A percentile compares a stretch with the other conserved stretches of the same genome.
Evolutionary conservation across 1,140 invertebrate species (phyloP).

Genomic region (Cylas formicarius): DNA sequence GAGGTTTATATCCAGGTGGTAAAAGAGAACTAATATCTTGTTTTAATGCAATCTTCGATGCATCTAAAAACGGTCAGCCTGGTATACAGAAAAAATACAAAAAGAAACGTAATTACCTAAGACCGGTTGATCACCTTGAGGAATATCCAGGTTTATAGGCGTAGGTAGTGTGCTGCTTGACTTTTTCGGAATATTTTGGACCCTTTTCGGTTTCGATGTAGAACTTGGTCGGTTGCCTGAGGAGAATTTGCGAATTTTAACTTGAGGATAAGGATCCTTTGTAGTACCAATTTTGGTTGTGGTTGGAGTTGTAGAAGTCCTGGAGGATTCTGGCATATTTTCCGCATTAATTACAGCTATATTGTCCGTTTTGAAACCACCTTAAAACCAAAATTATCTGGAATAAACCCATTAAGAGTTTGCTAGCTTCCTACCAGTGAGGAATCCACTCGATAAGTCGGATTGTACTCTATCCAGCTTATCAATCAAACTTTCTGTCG

Average conservation of each 20-base stretch:
- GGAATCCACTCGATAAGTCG: slow-evolving; percentile 66
- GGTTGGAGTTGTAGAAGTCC: slow-evolving; percentile 19
- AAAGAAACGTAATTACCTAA: no score
- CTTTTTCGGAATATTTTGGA: no score
- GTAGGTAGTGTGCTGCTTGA: no score
- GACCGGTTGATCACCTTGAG: no score
- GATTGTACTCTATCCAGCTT: slow-evolving; percentile 77
- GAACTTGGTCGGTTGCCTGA: slow-evolving; percentile 48
- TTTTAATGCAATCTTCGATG: no score
- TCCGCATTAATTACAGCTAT: slow-evolving; percentile 52
- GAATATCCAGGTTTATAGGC: no score
- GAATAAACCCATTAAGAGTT: slow-evolving; percentile 39
- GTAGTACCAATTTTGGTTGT: slow-evolving; percentile 3
- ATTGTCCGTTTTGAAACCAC: slow-evolving; percentile 43
- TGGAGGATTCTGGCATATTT: slow-evolving; percentile 48
- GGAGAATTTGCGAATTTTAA: slow-evolving; percentile 58
- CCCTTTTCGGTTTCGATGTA: slow-evolving; percentile 35
- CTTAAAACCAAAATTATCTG: slow-evolving; percentile 9
- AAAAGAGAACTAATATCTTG: slow-evolving; percentile 37
- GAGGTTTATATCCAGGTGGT: slow-evolving; percentile 39
- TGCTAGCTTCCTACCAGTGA: slow-evolving; percentile 48
- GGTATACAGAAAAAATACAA: no score
- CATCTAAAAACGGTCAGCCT: no score
- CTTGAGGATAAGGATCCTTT: slow-evolving; percentile 24
- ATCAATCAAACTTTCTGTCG: slow-evolving; percentile 76